Evolutionary conservation across 2,113 vertebrate genomes (phyloP).

Genomic region (Pterophyllum scalare): DNA sequence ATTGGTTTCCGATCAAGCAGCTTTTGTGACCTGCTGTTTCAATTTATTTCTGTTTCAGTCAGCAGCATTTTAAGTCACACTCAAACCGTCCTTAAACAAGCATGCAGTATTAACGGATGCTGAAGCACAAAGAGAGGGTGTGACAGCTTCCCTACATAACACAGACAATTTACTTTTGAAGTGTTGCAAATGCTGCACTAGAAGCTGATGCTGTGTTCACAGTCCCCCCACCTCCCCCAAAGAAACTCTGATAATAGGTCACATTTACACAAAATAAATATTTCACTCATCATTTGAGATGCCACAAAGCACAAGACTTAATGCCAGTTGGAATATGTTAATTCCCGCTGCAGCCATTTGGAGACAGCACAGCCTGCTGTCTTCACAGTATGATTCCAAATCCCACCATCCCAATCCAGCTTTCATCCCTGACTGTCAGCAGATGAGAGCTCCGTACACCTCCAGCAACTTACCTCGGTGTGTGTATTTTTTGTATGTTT

Average conservation of each 20-base stretch:
- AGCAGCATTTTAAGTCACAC: constrained; percentile 23
- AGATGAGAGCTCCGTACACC: constrained; percentile 67
- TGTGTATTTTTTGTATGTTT: constrained; percentile 45
- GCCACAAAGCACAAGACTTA: constrained; percentile 19
- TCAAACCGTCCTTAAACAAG: not conserved
- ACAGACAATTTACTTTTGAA: not conserved
- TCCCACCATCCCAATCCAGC: constrained; percentile 52
- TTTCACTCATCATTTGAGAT: constrained; percentile 33
- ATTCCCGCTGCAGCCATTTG: constrained; percentile 60
- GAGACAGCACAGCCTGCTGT: constrained; percentile 57
- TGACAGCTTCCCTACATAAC: not conserved
- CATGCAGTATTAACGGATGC: not conserved
- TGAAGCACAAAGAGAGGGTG: not conserved
- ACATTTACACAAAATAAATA: constrained; percentile 37
- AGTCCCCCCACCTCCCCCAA: not conserved
- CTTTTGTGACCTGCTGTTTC: constrained; percentile 23
- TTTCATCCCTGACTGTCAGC: constrained; percentile 71
- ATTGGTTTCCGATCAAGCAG: constrained; percentile 37
- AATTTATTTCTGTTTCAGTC: constrained; percentile 18
- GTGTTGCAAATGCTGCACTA: not conserved
- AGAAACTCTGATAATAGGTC: not conserved
- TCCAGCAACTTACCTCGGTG: constrained; percentile 30
- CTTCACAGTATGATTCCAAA: constrained; percentile 70
- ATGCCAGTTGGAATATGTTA: constrained; percentile 50
- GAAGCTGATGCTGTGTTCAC: not conserved